Conservation (phyloP, 2,797 vertebrate species). For the Pangasius krempfi region DNA sequence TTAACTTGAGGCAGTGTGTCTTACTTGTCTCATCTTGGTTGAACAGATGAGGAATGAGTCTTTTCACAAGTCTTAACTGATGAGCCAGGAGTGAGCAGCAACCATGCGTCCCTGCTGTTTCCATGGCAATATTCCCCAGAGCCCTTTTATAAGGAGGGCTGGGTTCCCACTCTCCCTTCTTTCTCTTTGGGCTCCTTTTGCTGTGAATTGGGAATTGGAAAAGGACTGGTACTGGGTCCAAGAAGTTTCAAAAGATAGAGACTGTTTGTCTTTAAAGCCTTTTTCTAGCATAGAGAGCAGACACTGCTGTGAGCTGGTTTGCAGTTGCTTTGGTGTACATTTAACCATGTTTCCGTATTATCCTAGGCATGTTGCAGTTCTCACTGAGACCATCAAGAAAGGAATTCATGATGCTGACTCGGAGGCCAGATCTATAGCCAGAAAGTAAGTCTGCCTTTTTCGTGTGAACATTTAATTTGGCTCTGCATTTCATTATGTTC, state of each 20-base stretch:
- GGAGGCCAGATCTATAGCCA: constrained; percentile 93
- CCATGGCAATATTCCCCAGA: constrained; percentile 63
- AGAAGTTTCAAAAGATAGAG: constrained; percentile 44
- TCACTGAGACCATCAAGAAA: constrained; percentile 97
- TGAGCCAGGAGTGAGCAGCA: constrained; percentile 60
- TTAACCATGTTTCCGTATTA: constrained; percentile 68
- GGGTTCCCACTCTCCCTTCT: constrained; percentile 58
- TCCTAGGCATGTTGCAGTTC: constrained; percentile 91
- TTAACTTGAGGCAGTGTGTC: constrained; percentile 53
- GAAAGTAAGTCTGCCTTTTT: constrained; percentile 85
- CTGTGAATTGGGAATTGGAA: constrained; percentile 52
- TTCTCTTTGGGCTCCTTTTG: constrained; percentile 53
- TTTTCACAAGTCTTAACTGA: constrained; percentile 64
- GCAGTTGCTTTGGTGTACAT: neutral
- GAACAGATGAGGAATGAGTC: constrained; percentile 66
- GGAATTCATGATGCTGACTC: constrained; percentile 97
- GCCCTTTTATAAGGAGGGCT: constrained; percentile 68
- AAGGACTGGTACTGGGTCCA: constrained; percentile 35
- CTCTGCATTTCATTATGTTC: neutral
- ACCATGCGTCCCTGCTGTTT: constrained; percentile 60
- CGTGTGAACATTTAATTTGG: neutral
- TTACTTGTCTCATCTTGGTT: constrained; percentile 58
- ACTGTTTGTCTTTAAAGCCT: constrained; percentile 4
- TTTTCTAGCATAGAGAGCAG: constrained; percentile 12
- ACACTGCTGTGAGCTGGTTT: neutral